A percentile compares a stretch with the other conserved stretches of the same genome.
These are phyloP conservation scores for Chironomus striatipennis DNA, from an alignment of 1,140 invertebrate species.

Conservation along the genomic window DNA sequence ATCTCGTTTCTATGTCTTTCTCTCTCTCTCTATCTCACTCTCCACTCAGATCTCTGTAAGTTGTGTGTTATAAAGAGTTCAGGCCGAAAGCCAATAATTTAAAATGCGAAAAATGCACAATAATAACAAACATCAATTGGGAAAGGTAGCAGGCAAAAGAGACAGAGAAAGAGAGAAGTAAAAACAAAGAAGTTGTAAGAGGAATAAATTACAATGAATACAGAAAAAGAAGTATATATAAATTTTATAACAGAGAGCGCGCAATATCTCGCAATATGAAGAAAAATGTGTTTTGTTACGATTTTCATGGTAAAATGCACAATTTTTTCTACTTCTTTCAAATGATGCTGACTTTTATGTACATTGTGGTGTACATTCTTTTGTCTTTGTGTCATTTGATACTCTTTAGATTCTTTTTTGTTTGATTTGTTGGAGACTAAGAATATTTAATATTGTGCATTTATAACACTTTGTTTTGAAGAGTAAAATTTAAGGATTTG, in stretches of 20 bases:
- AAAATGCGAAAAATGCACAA: background rate
- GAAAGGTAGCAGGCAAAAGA: background rate
- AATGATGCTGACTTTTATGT: background rate
- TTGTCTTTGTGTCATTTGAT: background rate
- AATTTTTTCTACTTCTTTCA: background rate
- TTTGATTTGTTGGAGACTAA: background rate
- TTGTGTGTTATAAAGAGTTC: background rate
- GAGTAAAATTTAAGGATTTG: too few species aligned
- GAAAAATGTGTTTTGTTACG: slow-evolving; percentile 18
- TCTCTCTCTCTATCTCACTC: background rate
- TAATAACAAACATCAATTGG: background rate
- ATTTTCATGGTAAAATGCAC: background rate
- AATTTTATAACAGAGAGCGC: background rate
- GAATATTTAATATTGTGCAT: too few species aligned
- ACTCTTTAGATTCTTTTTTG: background rate
- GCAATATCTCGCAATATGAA: slow-evolving; percentile 8
- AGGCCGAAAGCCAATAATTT: slow-evolving; percentile 19
- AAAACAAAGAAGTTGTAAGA: slow-evolving; percentile 22
- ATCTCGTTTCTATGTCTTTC: background rate
- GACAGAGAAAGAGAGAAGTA: background rate
- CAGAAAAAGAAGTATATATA: too few species aligned
- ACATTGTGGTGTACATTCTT: background rate
- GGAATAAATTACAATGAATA: slow-evolving; percentile 21
- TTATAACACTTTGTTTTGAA: too few species aligned
- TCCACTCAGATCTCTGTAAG: background rate